Percentiles rank a stretch among this genome's conserved stretches.
phyloP scores from a whole-genome alignment of 2,888 invertebrate genomes.

The Cheilosia vernalis region DNA sequence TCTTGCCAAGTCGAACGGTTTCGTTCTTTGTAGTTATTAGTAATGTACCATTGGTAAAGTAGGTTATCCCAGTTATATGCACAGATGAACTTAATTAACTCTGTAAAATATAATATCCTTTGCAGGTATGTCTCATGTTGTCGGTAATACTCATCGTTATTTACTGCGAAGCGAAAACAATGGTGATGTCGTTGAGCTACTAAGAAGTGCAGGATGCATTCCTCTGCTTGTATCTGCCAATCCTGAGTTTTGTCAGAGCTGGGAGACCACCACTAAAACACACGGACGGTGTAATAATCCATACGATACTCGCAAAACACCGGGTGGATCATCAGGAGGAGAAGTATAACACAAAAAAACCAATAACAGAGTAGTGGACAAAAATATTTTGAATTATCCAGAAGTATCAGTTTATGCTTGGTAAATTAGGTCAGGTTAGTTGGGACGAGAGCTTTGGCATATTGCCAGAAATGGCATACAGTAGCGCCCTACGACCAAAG shows the following conservation, averaged over 20 bases:
- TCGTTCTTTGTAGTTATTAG: no score
- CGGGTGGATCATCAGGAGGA: conserved; percentile 95
- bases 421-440: no score
- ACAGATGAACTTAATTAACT: neutral
- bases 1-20: no score
- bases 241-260: conserved; percentile 94
- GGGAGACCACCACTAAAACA: conserved; percentile 92
- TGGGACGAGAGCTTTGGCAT: no score
- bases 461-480: no score
- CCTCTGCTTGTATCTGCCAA: conserved; percentile 92
- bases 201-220: conserved; percentile 90
- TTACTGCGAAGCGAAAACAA: conserved; percentile 86
- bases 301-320: conserved; percentile 88
- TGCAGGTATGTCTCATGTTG: conserved; percentile 88
- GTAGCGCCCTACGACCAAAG: no score
- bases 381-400: conserved; percentile 43
- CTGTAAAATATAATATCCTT: conserved; percentile 10
- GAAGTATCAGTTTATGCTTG: neutral
- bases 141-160: conserved; percentile 86
- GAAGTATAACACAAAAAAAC: conserved; percentile 85
- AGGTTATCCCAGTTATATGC: neutral
- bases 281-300: conserved; percentile 93
- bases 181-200: conserved; percentile 87
- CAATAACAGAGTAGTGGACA: conserved; percentile 28
- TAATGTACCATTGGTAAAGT: no score